phyloP scores from a whole-genome alignment of 1,140 invertebrate genomes.

The Chionoecetes opilio region DNA sequence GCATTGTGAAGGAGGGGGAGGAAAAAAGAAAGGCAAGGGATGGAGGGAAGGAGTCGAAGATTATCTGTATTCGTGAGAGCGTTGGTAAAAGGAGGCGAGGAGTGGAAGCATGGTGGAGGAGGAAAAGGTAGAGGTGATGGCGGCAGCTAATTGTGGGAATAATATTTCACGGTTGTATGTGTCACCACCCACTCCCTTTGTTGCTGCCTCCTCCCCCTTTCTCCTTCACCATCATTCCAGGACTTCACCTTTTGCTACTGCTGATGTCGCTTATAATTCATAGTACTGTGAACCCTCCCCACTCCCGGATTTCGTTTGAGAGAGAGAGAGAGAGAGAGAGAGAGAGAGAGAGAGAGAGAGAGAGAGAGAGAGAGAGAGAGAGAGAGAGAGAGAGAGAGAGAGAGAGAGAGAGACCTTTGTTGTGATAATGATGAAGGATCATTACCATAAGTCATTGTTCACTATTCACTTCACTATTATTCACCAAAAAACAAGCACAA shows the following conservation, averaged over 20 bases:
- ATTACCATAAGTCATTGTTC: not conserved
- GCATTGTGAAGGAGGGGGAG: not conserved
- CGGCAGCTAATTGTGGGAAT: not conserved
- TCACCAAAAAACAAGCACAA: not conserved
- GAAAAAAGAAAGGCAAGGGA: not conserved
- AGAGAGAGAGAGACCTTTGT: not conserved
- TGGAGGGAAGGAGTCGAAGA: not conserved
- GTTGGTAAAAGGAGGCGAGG: not conserved
- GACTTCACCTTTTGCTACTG: too few species aligned
- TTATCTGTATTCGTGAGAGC: not conserved
- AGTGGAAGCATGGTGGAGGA: not conserved
- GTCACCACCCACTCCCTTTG: not conserved
- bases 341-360: too few species aligned
- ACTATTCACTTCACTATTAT: too few species aligned
- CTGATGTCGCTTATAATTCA: too few species aligned
- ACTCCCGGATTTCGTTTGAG: too few species aligned
- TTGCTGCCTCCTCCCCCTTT: not conserved
- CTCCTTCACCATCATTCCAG: not conserved
- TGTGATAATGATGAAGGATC: conserved; percentile 29
- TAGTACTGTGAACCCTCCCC: too few species aligned
- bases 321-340: too few species aligned
- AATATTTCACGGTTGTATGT: not conserved
- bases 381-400: too few species aligned
- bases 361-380: too few species aligned
- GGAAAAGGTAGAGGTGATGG: not conserved